These are phyloP conservation scores for Cerastis leucographa DNA, from an alignment of 2,888 invertebrate species.

Conservation along the genomic window DNA sequence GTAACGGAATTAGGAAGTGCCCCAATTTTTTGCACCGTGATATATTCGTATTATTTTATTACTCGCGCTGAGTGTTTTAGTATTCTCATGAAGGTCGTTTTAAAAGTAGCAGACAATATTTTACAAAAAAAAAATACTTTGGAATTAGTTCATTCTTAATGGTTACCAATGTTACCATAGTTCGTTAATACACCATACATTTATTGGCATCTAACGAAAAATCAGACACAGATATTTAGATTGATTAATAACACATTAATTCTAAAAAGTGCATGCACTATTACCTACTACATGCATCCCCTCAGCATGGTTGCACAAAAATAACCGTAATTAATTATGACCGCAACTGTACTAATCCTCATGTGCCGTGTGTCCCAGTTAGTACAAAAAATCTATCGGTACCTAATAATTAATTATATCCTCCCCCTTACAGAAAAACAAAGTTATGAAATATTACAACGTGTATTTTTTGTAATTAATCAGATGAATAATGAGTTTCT, in stretches of 20 bases:
- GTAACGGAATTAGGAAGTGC: slow-evolving; percentile 27
- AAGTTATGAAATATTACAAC: slow-evolving; percentile 58
- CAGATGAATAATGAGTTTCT: slow-evolving; percentile 20
- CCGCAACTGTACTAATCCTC: slow-evolving; percentile 57
- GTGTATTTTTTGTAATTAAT: slow-evolving; percentile 51
- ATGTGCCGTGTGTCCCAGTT: slow-evolving; percentile 66
- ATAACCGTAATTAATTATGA: slow-evolving; percentile 50
- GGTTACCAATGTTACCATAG: too few species aligned
- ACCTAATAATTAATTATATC: slow-evolving; percentile 54
- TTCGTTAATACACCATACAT: not conserved
- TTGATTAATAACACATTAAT: not conserved
- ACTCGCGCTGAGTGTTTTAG: not conserved
- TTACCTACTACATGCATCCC: not conserved
- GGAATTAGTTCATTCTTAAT: not conserved
- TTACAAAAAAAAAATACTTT: not conserved
- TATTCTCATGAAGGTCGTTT: slow-evolving; percentile 17
- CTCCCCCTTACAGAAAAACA: slow-evolving; percentile 38
- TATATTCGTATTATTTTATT: slow-evolving; percentile 12
- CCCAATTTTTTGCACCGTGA: not conserved
- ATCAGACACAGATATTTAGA: not conserved
- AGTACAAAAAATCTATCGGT: slow-evolving; percentile 65
- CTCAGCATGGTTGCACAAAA: slow-evolving; percentile 22
- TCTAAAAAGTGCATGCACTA: not conserved
- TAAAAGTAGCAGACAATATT: not conserved
- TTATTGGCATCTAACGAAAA: not conserved